Evolutionary conservation across 2,888 invertebrate species (phyloP).

Genomic region (Plagiodera versicolora): DNA sequence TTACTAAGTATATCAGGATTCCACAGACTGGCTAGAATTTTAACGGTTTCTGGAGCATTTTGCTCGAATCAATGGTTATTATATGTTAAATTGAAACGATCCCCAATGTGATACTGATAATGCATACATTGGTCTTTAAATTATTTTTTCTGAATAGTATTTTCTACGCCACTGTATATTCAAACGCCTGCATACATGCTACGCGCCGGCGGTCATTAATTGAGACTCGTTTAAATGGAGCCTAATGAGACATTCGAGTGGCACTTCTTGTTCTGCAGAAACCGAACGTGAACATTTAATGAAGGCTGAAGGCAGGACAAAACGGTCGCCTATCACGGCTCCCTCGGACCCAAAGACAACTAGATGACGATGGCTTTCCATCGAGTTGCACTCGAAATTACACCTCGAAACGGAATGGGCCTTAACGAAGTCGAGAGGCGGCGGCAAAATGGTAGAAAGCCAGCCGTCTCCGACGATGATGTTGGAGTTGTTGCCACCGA

Average conservation of each 20-base stretch:
- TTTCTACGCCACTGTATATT: neutral
- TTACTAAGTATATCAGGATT: too few relatives aligned
- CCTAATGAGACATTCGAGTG: slow-evolving; percentile 47
- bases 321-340: slow-evolving; percentile 21
- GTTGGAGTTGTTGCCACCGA: neutral
- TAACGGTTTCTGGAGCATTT: too few relatives aligned
- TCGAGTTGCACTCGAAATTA: slow-evolving; percentile 42
- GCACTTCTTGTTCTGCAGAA: slow-evolving; percentile 44
- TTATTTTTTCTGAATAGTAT: too few relatives aligned
- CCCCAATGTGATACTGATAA: too few relatives aligned
- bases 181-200: neutral
- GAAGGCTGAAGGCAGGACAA: slow-evolving; percentile 44
- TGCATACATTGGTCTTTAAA: too few relatives aligned
- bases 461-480: neutral
- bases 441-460: slow-evolving; percentile 1
- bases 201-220: slow-evolving; percentile 38
- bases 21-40: too few relatives aligned
- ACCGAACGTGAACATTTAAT: slow-evolving; percentile 51
- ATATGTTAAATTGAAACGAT: too few relatives aligned
- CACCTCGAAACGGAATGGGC: slow-evolving; percentile 24
- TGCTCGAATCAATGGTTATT: too few relatives aligned
- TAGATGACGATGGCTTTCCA: slow-evolving; percentile 17
- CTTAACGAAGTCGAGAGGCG: slow-evolving; percentile 9
- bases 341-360: slow-evolving; percentile 8
- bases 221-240: slow-evolving; percentile 46